Base-by-base conservation (phyloP, 2,888 invertebrate genomes). In the Podotricha telesiphe region DNA sequence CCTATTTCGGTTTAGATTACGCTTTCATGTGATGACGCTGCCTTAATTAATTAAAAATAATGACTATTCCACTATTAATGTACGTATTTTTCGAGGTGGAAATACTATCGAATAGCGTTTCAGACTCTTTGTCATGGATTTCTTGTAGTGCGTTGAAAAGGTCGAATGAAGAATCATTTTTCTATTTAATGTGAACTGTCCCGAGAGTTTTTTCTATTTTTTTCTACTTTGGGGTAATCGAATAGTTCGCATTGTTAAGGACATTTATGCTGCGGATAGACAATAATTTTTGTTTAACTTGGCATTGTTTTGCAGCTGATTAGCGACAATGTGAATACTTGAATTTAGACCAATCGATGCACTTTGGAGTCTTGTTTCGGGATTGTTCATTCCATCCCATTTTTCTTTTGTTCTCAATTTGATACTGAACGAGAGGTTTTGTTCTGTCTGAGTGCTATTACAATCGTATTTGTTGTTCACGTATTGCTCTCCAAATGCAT, bases 1-100 rank as follows among this genome's bases (percentile, higher is more conserved):
- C 91, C 91, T 89, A 91, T 91, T 91, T 91, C 83, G 86, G 86
- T 87, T 90, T 90, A 90, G 90, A 89, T 88, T 88, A 88, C 82
- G 83, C 86, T 88, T 86, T 88, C 87, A 85, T 78, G 80, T 85
- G 82, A 88, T 86, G 86, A 84, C 82, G 73, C 69, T 80, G 82
- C 81, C 80, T 82, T 88, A 84, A 87, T 88, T 89, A 87, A 87
- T 86, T 86, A 83, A 79, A 78, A 75, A 77, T 79, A 77, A 78
- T 78, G 76, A 77, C 76, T 69, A 68, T 71, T 71, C 73, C 72
- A 71, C 67, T 75, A 71, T 75, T 72, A 70, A 68, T 73, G 69
- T 71, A 51, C 68, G 69, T 69, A 69, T 72, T 71, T 73, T 70
- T 68, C 58, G 74, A 74, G 70, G 69, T 70, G 74, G 71, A 70